Percentiles rank a stretch among this genome's conserved stretches.
phyloP scores from a whole-genome alignment of 2,113 vertebrate species.

The Halichoerus grypus region DNA sequence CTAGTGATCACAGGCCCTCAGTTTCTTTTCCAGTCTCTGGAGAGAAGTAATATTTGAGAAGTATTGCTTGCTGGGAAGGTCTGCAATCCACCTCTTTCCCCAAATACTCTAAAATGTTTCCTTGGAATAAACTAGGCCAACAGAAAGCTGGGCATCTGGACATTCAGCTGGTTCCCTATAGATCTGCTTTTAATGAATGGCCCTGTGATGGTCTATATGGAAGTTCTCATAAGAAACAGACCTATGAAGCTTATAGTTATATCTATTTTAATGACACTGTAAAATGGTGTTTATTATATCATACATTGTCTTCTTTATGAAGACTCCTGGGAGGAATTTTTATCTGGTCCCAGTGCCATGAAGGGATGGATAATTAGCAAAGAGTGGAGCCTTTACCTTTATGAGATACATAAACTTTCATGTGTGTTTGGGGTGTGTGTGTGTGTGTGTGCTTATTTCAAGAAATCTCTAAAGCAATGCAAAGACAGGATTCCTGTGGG shows the following conservation, averaged over 20 bases:
- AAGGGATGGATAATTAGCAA: slow-evolving; percentile 51
- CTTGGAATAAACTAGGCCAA: neutral
- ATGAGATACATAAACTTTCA: slow-evolving; percentile 65
- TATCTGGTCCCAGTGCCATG: neutral
- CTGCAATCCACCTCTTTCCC: neutral
- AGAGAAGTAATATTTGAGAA: neutral
- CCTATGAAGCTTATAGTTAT: slow-evolving; percentile 54
- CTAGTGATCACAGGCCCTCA: neutral
- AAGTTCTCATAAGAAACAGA: slow-evolving; percentile 65
- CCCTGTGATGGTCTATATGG: neutral
- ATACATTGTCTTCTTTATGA: slow-evolving; percentile 62
- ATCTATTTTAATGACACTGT: slow-evolving; percentile 58
- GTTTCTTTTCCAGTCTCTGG: neutral
- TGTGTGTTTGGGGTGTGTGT: neutral
- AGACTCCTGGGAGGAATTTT: slow-evolving; percentile 72
- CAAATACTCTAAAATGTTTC: neutral
- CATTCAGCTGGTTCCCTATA: neutral
- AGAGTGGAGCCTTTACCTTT: slow-evolving; percentile 52
- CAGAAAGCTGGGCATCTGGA: neutral
- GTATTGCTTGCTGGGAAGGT: neutral
- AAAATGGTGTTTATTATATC: slow-evolving; percentile 65
- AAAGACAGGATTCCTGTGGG: neutral
- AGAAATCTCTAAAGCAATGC: neutral
- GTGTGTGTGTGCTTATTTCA: neutral
- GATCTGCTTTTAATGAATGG: neutral